Conservation (phyloP, 2,113 vertebrate species). For the Nestor notabilis region DNA sequence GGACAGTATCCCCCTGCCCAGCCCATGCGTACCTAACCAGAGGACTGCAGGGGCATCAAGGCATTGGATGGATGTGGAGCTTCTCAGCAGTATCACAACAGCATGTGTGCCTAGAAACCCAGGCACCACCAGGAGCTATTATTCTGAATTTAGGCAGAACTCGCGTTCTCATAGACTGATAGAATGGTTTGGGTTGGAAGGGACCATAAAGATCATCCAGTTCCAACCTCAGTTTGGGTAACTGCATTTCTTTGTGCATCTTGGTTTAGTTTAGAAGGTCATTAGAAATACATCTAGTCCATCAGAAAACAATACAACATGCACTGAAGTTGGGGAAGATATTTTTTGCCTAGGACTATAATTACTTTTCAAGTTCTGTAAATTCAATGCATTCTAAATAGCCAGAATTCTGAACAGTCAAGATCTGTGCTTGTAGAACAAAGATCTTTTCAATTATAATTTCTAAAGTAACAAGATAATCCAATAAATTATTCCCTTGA, state of each 20-base stretch:
- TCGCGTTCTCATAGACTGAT: neutral
- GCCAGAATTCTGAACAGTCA: neutral
- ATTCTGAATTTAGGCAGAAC: neutral
- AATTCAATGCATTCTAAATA: neutral
- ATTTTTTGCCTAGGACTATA: neutral
- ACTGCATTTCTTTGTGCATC: neutral
- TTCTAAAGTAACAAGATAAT: neutral
- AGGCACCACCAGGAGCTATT: neutral
- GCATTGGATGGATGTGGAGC: accelerated
- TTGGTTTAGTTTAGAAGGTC: neutral
- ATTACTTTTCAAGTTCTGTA: neutral
- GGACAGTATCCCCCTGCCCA: accelerated
- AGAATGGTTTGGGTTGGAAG: neutral
- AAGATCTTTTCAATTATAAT: neutral
- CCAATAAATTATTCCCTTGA: neutral
- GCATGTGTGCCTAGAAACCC: neutral
- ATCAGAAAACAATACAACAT: neutral
- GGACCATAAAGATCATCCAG: neutral
- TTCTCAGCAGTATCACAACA: neutral
- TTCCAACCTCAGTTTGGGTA: neutral
- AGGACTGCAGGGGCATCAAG: accelerated
- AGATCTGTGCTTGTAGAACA: neutral
- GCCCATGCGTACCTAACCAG: accelerated
- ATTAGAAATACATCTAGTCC: neutral
- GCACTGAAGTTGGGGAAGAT: neutral